A percentile compares a stretch with the other conserved stretches of the same genome.
These are phyloP conservation scores for Tipula confusa DNA, from an alignment of 2,888 invertebrate genomes.

Conservation along the genomic window DNA sequence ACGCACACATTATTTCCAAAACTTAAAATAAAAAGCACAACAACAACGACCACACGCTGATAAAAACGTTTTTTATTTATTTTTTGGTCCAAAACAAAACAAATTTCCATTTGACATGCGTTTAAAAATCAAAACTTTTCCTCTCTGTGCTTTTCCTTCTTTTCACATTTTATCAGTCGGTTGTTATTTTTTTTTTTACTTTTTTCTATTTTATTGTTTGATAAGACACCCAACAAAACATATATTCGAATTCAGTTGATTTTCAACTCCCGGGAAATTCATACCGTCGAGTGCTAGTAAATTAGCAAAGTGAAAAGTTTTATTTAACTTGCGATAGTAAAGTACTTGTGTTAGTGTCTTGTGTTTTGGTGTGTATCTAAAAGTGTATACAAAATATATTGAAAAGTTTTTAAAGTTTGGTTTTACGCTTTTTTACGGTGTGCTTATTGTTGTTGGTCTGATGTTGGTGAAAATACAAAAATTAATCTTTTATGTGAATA, in stretches of 20 bases:
- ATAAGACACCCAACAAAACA: neutral
- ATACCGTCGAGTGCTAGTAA: neutral
- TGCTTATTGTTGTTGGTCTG: neutral
- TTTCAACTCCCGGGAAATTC: conserved; percentile 7
- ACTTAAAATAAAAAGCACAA: neutral
- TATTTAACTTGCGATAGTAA: neutral
- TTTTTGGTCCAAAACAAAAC: conserved; percentile 1
- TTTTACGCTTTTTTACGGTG: neutral
- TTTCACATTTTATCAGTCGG: neutral
- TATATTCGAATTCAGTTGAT: neutral
- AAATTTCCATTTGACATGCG: conserved; percentile 20
- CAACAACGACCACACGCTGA: neutral
- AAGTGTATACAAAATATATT: neutral
- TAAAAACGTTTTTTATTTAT: too few species aligned
- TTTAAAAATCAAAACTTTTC: conserved; percentile 12
- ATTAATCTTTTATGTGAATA: neutral
- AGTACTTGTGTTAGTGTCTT: neutral
- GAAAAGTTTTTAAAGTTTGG: neutral
- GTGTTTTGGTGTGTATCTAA: neutral
- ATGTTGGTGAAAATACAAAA: neutral
- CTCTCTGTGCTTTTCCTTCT: neutral
- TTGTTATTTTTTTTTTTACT: neutral
- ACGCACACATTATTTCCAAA: neutral
- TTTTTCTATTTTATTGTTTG: neutral
- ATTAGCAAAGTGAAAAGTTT: neutral